Evolutionary conservation across 2,113 vertebrate species (phyloP), one percentile per base, ranked within the genome.

Genomic region (Syngnathus typhle): DNA sequence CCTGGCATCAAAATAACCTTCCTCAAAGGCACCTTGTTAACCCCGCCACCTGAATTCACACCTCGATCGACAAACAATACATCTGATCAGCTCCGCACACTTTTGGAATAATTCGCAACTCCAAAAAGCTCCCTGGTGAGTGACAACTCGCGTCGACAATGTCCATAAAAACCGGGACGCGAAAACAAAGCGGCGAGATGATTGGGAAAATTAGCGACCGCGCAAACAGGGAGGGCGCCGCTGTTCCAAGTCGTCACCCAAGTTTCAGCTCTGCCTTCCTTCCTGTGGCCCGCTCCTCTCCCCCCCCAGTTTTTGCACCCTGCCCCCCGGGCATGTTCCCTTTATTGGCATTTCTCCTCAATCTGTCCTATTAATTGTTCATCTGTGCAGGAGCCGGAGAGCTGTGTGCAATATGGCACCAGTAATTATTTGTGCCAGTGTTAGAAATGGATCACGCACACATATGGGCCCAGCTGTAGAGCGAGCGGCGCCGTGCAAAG

Each of bases 291-390:
- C 39, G 27, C n/a, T 32, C 54, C 66, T 27, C 41, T 36, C 60
- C 32, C 11, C 32, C 11, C 70, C 12, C 61, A 72, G 69, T 54
- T 73, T 78, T 64, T 76, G 73, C 77, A 70, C 78, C 64, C 66
- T 68, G 81, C 88, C 87, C 80, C 73, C 21, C 39, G 82, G 87
- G 75, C 79, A 63, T 75, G 77, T 82, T 84, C 78, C 70, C 73
- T 88, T 87, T 84, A 83, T 80, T 88, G 85, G 82, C 81, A 72
- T 89, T 85, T 79, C 82, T 84, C 78, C 80, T 77, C 85, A 86
- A 83, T 85, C 87, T 90, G 88, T 82, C 83, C 82, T 80, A 89
- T 90, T 87, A 89, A 88, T 89, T 85, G 89, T 88, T 86, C 81
- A 86, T 84, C 78, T 88, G 88, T 81, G 86, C 75, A 72, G 80